Evolutionary conservation across 2,113 vertebrate species (phyloP).

Genomic region (Gobio gobio): DNA sequence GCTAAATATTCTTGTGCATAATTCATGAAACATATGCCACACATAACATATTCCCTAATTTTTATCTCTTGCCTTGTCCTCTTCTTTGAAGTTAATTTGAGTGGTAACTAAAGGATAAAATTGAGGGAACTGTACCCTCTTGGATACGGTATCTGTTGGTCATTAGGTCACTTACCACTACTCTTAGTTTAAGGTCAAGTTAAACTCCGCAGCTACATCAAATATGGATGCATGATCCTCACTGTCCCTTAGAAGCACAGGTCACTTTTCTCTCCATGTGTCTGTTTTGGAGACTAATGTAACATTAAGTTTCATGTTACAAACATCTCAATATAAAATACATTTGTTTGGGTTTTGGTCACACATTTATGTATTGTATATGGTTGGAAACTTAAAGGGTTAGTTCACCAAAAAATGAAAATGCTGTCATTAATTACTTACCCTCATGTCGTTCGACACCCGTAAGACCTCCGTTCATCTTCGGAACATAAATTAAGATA

Average conservation of each 20-base stretch:
- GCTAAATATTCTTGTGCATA: slow-evolving; percentile 41
- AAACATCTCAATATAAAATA: neutral
- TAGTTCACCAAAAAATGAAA: too few species aligned
- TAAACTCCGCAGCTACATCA: slow-evolving; percentile 6
- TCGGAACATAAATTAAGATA: too few species aligned
- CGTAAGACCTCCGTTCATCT: too few species aligned
- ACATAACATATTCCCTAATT: slow-evolving; percentile 8
- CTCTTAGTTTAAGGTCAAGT: slow-evolving; percentile 40
- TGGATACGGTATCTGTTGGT: slow-evolving; percentile 20
- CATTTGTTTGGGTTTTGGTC: neutral
- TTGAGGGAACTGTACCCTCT: neutral
- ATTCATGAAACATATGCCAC: slow-evolving; percentile 43
- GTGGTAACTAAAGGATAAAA: slow-evolving; percentile 9
- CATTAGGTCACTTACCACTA: slow-evolving; percentile 47
- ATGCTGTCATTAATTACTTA: too few species aligned
- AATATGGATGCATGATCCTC: slow-evolving; percentile 24
- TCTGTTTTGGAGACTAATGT: neutral
- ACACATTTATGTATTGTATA: neutral
- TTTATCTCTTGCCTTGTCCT: neutral
- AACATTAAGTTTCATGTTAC: neutral
- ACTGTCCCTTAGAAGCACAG: slow-evolving; percentile 3
- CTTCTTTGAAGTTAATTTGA: slow-evolving; percentile 4
- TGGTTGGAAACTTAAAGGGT: neutral
- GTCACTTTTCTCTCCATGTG: neutral
- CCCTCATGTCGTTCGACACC: too few species aligned